A percentile compares a stretch with the other conserved stretches of the same genome.
These are phyloP conservation scores for Albula goreensis DNA, from an alignment of 2,113 vertebrate genomes.

Conservation along the genomic window DNA sequence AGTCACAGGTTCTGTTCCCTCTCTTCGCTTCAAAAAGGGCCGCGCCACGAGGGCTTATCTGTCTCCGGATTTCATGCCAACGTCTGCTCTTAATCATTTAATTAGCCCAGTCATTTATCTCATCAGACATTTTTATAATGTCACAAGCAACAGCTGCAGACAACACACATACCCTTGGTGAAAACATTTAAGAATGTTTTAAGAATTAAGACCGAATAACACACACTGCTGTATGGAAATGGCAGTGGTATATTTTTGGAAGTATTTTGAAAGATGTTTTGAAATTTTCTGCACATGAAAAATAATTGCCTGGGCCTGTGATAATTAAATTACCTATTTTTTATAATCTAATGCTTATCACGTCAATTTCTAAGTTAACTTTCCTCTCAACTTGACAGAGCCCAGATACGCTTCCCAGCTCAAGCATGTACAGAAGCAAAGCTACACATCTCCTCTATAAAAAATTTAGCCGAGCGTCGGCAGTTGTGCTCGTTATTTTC, in stretches of 20 bases:
- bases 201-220: too few relatives aligned
- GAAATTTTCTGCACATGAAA: background rate
- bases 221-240: too few relatives aligned
- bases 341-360: background rate
- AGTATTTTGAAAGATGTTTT: background rate
- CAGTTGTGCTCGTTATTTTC: constrained; percentile 49
- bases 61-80: too few relatives aligned
- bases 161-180: too few relatives aligned
- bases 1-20: too few relatives aligned
- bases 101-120: too few relatives aligned
- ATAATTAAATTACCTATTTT: background rate
- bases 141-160: too few relatives aligned
- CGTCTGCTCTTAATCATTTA: too few relatives aligned
- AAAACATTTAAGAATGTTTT: too few relatives aligned
- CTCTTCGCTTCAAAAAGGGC: too few relatives aligned
- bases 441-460: constrained; percentile 29
- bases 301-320: background rate
- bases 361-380: background rate
- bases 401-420: background rate
- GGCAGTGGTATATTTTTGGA: background rate
- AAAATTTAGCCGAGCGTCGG: constrained; percentile 39
- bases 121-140: too few relatives aligned
- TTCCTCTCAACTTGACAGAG: background rate
- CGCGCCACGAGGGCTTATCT: too few relatives aligned
- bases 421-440: background rate